Base-by-base conservation (phyloP, 2,797 vertebrate genomes). In the Gouania willdenowi region DNA sequence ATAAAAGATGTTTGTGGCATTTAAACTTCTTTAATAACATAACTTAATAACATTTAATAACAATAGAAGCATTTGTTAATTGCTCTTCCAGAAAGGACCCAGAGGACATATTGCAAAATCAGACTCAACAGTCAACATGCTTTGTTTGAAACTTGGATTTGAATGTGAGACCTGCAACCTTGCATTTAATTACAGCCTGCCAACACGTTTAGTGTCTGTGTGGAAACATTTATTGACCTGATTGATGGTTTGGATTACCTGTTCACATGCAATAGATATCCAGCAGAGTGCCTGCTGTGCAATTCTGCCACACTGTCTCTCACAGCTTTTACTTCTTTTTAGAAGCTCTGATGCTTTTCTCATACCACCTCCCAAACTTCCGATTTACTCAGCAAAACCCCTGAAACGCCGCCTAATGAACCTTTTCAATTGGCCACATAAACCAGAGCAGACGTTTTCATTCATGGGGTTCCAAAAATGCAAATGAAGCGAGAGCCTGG, bases 381-480 rank as follows among this genome's bases (percentile, higher is more conserved):
- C 59, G 49, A 66, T 40, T 28, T 26, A 54, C 47, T 53, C 47
- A 48, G 49, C 25, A 38, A 36, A 75, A 62, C 44, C 41, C 43
- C 30, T 70, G 71, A 79, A 80, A 74, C 59, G 62, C 59, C 70
- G 56, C 62, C 77, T 85, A 78, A 82, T 84, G 43, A 74, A 79
- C 56, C 66, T 66, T 76, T 81, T 83, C 63, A 81, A 72, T 35
- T 48, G 66, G 51, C 28, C 19, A 21, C 60, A 33, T 49, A 73
- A 63, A 75, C 70, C 55, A 81, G 78, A 83, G 86, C 69, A 86
- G 84, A 82, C 66, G 52, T 56, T 51, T 64, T 78, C 66, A 82
- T 84, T 88, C 83, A 86, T 51, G 45, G 45, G 28, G 57, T 51
- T 86, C 85, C 84, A 87, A 53, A 81, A 75, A 88, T 87, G 81